These are phyloP conservation scores for Malacosoma neustria DNA, from an alignment of 2,888 invertebrate genomes.

Conservation along the genomic window DNA sequence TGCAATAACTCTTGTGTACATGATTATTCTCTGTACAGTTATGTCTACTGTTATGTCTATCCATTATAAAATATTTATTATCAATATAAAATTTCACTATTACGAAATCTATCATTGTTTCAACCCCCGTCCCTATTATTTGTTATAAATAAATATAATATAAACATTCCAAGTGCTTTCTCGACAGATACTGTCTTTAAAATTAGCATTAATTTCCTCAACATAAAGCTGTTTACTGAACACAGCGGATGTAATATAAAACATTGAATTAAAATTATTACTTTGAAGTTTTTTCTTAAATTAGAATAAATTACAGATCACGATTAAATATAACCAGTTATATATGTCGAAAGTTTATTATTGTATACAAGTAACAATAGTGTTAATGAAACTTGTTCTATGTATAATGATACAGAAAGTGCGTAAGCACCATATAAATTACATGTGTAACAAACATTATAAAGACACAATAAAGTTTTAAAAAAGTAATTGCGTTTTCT, in stretches of 20 bases:
- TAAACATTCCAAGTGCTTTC: constrained; percentile 54
- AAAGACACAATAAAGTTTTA: constrained; percentile 71
- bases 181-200: constrained; percentile 63
- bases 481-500: constrained; percentile 42
- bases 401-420: constrained; percentile 56
- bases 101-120: constrained; percentile 18
- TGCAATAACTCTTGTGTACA: too few relatives aligned
- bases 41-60: too few relatives aligned
- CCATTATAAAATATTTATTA: neutral
- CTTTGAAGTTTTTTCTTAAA: constrained; percentile 39
- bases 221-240: constrained; percentile 38
- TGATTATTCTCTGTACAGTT: too few relatives aligned
- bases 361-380: constrained; percentile 71
- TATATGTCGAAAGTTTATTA: constrained; percentile 70
- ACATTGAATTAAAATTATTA: constrained; percentile 21
- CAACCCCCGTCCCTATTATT: constrained; percentile 45
- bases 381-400: constrained; percentile 61
- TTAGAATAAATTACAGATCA: constrained; percentile 49
- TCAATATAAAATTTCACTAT: neutral
- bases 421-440: constrained; percentile 51
- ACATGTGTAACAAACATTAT: constrained; percentile 71
- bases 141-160: constrained; percentile 22
- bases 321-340: constrained; percentile 66
- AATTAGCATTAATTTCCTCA: constrained; percentile 24
- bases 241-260: constrained; percentile 34